These are phyloP conservation scores for Cephus rjabovi DNA, from an alignment of 2,888 invertebrate species.

Conservation along the genomic window DNA sequence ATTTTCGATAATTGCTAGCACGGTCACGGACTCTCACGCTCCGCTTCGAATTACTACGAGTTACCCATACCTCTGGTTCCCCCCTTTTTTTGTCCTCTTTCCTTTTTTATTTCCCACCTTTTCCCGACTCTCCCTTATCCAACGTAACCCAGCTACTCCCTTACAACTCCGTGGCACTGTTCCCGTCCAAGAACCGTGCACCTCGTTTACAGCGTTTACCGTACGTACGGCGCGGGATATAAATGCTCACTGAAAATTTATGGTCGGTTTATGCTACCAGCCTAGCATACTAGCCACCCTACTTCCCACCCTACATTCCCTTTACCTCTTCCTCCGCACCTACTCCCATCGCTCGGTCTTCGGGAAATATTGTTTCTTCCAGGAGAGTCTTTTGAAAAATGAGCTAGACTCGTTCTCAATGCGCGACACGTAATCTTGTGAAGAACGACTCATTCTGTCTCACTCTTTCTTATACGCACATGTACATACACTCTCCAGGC, in stretches of 20 bases:
- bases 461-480: no score
- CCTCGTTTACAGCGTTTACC: slow-evolving; percentile 14
- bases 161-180: no score
- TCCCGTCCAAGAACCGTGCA: background rate
- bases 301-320: no score
- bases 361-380: slow-evolving; percentile 31
- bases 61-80: slow-evolving; percentile 6
- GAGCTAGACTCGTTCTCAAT: no score
- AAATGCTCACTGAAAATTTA: slow-evolving; percentile 24
- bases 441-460: no score
- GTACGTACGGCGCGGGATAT: slow-evolving; percentile 5
- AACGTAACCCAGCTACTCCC: background rate
- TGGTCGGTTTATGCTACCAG: slow-evolving; percentile 24
- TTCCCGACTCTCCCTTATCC: slow-evolving; percentile 10
- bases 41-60: slow-evolving; percentile 35
- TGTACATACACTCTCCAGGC: no score
- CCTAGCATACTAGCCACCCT: no score
- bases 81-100: background rate
- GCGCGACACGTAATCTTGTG: no score
- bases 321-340: no score
- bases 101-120: background rate
- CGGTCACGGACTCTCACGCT: slow-evolving; percentile 28
- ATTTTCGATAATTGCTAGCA: slow-evolving; percentile 46
- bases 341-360: slow-evolving; percentile 4
- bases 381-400: slow-evolving; percentile 9